Base-by-base conservation (phyloP, 2,797 vertebrate genomes). In the Esox lucius region DNA sequence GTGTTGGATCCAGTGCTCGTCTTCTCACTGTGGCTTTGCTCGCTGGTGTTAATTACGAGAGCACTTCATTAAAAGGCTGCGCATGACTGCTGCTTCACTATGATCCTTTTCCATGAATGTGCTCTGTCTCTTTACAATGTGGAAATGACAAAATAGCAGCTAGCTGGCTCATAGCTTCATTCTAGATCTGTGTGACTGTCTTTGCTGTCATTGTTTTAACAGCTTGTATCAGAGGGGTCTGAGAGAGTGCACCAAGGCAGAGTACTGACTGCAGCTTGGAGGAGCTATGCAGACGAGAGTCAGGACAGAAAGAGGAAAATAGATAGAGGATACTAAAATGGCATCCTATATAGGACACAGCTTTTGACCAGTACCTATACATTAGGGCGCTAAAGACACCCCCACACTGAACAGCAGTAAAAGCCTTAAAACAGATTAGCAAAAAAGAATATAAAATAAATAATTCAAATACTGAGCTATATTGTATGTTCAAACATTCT, bases 51-150 rank as follows among this genome's bases (percentile, higher is more conserved):
- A 92, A 94, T 94, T 90, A 93, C 91, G 80, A 75, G 74, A 78
- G 82, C 87, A 86, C 84, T 87, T 93, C 88, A 94, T 93, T 94
- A 94, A 93, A 93, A 91, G 88, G 74, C 87, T 90, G 91, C 80
- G 91, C 92, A 93, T 92, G 91, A 89, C 78, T 89, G 93, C 84
- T 78, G 79, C 84, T 86, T 56, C 70, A 80, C 85, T 92, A 93
- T 94, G 91, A 93, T 93, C 85, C 46, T 69, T 73, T 33, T 62
- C 75, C 70, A 3, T 49, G 42, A 71, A 56, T 42, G 61, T 42
- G 22, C 7, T 22, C 75, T 75, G 49, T 71, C 56, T 73, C 73
- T 76, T 70, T 72, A 51, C 46, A 33, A 46, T 24, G 33, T 26
- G 33, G 22, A 19, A 17, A 51, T 22, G 62, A 28, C 48, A 67